Base-by-base conservation (phyloP, 1,140 invertebrate genomes). In the Fopius arisanus region DNA sequence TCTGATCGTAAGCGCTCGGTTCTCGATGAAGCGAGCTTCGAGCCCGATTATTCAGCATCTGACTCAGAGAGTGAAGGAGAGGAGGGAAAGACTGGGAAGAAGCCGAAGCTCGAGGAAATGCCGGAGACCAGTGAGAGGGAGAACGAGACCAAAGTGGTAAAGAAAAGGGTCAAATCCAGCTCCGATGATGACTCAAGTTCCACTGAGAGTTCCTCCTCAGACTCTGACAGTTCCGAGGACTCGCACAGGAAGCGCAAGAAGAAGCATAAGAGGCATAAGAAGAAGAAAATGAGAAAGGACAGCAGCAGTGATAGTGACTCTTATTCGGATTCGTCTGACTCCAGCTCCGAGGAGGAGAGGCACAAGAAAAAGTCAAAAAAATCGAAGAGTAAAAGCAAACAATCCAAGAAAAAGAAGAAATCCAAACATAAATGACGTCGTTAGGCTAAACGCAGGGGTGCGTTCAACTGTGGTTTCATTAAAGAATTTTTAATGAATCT, bases 21-120 rank as follows among this genome's bases (percentile, higher is more conserved):
- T 29, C 82, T 93, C 12, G 92, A 94, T 77, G 93, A 94, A 83
- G 89, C 92, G 0, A 91, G 90, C 76, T 94, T 94, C 80, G 93
- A 93, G 77, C 93, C 93, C 1, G 92, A 94, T 84, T 94, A 94
- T 82, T 93, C 93, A 23, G 86, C 85, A 1, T 84, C 89, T 0
- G 90, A 90, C 62, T 86, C 88, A 0, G 89, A 90, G 41, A 87
- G 88, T 0, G 90, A 90, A 6, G 79, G 84, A 26, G 78, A 86
- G 3, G 84, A 88, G 33, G 80, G 83, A 9, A 81, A 82, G 54
- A 48, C 26, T 14, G 10, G 6, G 67, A 73, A 68, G 54, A 72
- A 67, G 23, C 19, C 5, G 31, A 76, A 28, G 74, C 74, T 14
- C 29, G 62, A 41, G 19, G 79, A 28, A 79, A 80, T 0, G 4